Evolutionary conservation across 1,140 invertebrate species (phyloP), one percentile per base, ranked within the genome.

Genomic region (Globodera rostochiensis): DNA sequence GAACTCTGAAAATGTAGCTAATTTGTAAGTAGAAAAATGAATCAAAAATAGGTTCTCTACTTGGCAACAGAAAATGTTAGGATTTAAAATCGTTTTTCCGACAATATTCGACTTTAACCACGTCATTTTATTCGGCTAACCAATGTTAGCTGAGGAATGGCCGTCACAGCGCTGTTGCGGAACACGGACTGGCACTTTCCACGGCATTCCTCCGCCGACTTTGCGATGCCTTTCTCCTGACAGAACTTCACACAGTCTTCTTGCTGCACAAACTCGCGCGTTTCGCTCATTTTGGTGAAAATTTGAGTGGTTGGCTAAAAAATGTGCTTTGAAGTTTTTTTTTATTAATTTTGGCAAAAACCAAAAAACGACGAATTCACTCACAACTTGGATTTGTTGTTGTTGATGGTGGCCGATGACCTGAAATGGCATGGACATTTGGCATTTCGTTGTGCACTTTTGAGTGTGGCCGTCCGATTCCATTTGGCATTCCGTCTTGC

Each of bases 71-170:
- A 36, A 36, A 36, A 36, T 36, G 36, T 36, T 36, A 3, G 1
- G 36, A 36, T 36, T 36, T 36, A 36, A 36, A 1, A 36, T 36
- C 2, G n/a, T n/a, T n/a, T n/a, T n/a, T n/a, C n/a, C n/a, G n/a
- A n/a, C n/a, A n/a, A n/a, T 36, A 36, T 36, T 36, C 36, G 36
- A 36, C 36, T 36, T 36, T 36, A 36, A 36, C 36, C 36, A 36
- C 36, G 36, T 36, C 36, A 36, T 36, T 36, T 36, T 36, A 11
- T 64, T 64, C 57, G 57, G 57, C 57, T 64, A 64, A 64, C 57
- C 57, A 64, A 64, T 64, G 57, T 64, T 64, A 64, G 57, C 57
- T 64, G 57, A 13, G 57, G 57, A 64, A 64, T 64, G 57, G 57
- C 11, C 57, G 11, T 19, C 57, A 15, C 15, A 9, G 9, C 1